phyloP scores from a whole-genome alignment of 2,113 vertebrate genomes.

The Hippocampus comes region DNA sequence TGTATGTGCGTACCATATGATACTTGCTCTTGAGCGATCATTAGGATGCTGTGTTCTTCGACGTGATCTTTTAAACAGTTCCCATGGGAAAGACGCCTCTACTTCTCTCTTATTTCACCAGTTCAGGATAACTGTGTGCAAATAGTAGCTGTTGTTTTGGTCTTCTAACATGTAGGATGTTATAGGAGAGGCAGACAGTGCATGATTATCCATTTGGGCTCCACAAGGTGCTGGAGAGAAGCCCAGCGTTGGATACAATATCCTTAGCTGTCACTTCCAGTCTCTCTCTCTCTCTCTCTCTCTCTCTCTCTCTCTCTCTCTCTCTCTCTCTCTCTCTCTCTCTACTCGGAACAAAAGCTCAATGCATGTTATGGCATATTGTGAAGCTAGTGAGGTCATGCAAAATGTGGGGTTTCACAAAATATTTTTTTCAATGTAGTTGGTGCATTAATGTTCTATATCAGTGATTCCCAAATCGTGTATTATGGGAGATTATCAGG shows the following conservation, averaged over 20 bases:
- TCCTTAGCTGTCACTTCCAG: slow-evolving; percentile 9
- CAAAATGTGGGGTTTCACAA: too few relatives aligned
- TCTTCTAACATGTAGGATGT: slow-evolving; percentile 34
- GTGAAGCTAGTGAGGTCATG: too few relatives aligned
- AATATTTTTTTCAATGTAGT: too few relatives aligned
- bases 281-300: background rate
- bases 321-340: too few relatives aligned
- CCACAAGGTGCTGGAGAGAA: slow-evolving; percentile 43
- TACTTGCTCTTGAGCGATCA: background rate
- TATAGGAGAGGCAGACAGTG: slow-evolving; percentile 29
- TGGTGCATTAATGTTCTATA: too few relatives aligned
- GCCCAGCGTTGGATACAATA: slow-evolving; percentile 54
- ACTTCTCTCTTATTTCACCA: background rate
- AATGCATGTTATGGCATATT: too few relatives aligned
- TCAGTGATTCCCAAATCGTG: too few relatives aligned
- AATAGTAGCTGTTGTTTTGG: slow-evolving; percentile 37
- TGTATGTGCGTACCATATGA: background rate
- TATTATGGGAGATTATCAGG: too few relatives aligned
- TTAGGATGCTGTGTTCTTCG: background rate
- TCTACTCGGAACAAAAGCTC: too few relatives aligned
- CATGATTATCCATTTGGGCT: slow-evolving; percentile 44
- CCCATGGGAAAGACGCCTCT: background rate
- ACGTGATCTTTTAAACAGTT: background rate
- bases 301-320: background rate
- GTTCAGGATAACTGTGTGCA: slow-evolving; percentile 36